phyloP scores from a whole-genome alignment of 2,113 vertebrate species.

The Acinonyx jubatus region DNA sequence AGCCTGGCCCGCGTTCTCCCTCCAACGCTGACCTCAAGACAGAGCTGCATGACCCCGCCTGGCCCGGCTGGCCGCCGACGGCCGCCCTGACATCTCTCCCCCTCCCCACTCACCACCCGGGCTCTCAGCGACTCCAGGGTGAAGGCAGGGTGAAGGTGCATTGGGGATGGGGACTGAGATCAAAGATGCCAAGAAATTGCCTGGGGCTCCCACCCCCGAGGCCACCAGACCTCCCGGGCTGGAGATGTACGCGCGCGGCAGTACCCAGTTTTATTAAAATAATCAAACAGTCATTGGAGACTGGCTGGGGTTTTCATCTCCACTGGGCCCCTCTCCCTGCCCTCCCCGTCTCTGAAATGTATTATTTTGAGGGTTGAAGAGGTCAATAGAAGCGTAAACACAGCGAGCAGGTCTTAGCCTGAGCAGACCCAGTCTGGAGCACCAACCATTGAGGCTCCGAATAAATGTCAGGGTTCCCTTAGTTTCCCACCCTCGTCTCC shows the following conservation, averaged over 20 bases:
- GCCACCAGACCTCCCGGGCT: conserved; percentile 56
- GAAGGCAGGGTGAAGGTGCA: conserved; percentile 59
- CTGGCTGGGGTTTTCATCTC: conserved; percentile 75
- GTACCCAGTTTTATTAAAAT: conserved; percentile 80
- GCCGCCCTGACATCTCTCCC: conserved; percentile 22
- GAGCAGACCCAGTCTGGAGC: conserved; percentile 78
- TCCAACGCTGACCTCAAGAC: conserved; percentile 52
- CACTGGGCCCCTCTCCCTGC: not conserved
- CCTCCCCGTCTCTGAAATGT: conserved; percentile 68
- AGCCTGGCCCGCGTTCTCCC: not conserved
- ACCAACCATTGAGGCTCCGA: conserved; percentile 51
- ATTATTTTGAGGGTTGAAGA: conserved; percentile 84
- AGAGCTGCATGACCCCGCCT: conserved; percentile 60
- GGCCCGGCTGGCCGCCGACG: not conserved
- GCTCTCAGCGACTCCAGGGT: not conserved
- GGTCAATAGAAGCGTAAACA: conserved; percentile 83
- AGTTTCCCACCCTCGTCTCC: not conserved
- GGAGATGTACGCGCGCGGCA: conserved; percentile 52
- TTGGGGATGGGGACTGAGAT: not conserved
- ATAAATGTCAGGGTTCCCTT: conserved; percentile 64
- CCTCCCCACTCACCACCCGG: conserved; percentile 48
- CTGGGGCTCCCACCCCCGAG: not conserved
- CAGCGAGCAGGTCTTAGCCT: conserved; percentile 73
- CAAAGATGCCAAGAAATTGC: conserved; percentile 70
- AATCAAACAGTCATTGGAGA: conserved; percentile 83